These are phyloP conservation scores for Pampusana beccarii DNA, from an alignment of 2,113 vertebrate genomes.

Conservation along the genomic window DNA sequence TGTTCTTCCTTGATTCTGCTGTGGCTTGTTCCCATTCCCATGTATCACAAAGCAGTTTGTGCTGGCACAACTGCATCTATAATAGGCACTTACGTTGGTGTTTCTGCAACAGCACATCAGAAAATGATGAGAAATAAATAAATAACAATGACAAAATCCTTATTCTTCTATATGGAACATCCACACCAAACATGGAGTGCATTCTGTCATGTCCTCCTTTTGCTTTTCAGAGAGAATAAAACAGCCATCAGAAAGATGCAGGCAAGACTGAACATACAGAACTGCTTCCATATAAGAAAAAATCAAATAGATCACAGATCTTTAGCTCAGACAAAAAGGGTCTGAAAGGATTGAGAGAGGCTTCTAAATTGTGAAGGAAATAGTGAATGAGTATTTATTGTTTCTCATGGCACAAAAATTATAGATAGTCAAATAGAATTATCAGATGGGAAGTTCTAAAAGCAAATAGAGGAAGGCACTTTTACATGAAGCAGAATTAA, in stretches of 20 bases:
- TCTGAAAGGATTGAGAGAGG: background rate
- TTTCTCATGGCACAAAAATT: background rate
- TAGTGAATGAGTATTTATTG: background rate
- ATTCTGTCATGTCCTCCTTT: background rate
- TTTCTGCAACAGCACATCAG: background rate
- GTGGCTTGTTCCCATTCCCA: background rate
- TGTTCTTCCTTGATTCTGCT: constrained; percentile 1
- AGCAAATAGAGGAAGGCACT: background rate
- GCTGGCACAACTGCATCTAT: background rate
- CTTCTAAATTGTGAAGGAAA: background rate
- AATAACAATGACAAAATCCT: background rate
- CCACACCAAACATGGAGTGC: background rate
- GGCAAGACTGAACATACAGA: background rate
- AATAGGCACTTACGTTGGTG: background rate
- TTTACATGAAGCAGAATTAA: background rate
- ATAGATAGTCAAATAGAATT: background rate
- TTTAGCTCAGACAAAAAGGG: background rate
- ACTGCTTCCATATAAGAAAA: background rate
- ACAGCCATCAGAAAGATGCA: background rate
- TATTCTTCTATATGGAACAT: background rate
- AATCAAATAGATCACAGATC: background rate
- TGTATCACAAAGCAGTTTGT: background rate
- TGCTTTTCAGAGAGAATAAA: background rate
- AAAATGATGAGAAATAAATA: background rate
- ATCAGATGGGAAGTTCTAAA: background rate